Evolutionary conservation across 2,888 invertebrate genomes (phyloP), one percentile per base, ranked within the genome.

Genomic region (Hypselothyrea guttata): DNA sequence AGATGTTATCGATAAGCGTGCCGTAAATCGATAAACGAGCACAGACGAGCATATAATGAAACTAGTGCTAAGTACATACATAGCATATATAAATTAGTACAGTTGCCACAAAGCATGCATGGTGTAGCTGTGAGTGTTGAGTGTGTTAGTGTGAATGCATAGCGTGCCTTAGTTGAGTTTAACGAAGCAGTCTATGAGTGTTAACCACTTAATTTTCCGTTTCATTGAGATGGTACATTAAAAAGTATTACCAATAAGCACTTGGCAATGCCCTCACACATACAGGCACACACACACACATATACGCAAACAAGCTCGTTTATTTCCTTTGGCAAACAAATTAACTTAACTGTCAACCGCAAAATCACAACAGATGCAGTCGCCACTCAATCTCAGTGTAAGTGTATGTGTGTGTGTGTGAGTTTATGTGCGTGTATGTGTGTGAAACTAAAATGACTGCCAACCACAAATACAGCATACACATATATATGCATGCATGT

Each of bases 311-410:
- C 35, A 54, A 5, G 34, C 18, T 42, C 37, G 44, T 31, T 51
- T 58, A 48, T 52, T 44, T 65, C 54, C 57, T 56, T 64, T 56
- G 62, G 70, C 56, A 59, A 71, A 61, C 64, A 76, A 77, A 77
- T 77, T 79, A 79, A 79, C 74, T 79, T 60, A 66, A 77, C 77
- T 77, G 77, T 79, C 81, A 77, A 76, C 77, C 81, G 77, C 77
- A 77, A 79, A 79, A 77, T 79, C 81, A 77, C 69, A 79, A 77
- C 81, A 77, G 81, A 79, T 79, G 77, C 77, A 77, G 81, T 67
- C 68, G 71, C 41, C 81, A 76, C 81, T 77, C 77, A 77, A 77
- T 77, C 77, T 71, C 62, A 37, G 56, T 49, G 61, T 66, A 68
- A 76, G 64, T 66, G 71, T 74, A 66, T 47, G 35, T 53, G 34